Conservation (phyloP, 2,113 vertebrate genomes). For the Syrmaticus mikado region DNA sequence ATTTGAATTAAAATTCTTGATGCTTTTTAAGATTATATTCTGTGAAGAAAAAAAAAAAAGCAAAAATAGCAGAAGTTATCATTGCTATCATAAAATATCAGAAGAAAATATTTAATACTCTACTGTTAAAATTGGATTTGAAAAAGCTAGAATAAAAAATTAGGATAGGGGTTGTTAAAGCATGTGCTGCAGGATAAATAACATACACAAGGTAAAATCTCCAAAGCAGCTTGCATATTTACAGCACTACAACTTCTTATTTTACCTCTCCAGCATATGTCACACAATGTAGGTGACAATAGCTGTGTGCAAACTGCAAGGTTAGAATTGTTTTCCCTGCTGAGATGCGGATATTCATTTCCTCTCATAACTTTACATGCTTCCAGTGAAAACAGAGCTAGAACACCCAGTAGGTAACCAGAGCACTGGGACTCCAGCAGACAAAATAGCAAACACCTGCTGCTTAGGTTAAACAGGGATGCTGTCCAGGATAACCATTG, state of each 20-base stretch:
- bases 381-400: neutral
- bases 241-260: neutral
- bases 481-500: neutral
- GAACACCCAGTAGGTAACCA: neutral
- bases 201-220: neutral
- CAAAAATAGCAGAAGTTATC: neutral
- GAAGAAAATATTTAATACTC: neutral
- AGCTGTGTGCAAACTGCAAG: neutral
- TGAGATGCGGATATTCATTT: neutral
- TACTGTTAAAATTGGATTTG: neutral
- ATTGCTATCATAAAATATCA: neutral
- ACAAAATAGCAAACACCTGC: neutral
- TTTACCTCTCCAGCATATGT: neutral
- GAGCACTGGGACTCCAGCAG: neutral
- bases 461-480: neutral
- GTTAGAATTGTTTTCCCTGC: neutral
- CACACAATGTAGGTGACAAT: neutral
- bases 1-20: slow-evolving; percentile 9
- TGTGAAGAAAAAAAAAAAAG: neutral
- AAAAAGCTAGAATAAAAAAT: neutral
- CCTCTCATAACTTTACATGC: neutral
- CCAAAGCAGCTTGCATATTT: neutral
- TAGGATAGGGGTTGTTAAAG: neutral
- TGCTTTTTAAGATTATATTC: neutral
- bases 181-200: neutral